phyloP scores from a whole-genome alignment of 1,140 invertebrate genomes.

The Latrodectus geometricus region DNA sequence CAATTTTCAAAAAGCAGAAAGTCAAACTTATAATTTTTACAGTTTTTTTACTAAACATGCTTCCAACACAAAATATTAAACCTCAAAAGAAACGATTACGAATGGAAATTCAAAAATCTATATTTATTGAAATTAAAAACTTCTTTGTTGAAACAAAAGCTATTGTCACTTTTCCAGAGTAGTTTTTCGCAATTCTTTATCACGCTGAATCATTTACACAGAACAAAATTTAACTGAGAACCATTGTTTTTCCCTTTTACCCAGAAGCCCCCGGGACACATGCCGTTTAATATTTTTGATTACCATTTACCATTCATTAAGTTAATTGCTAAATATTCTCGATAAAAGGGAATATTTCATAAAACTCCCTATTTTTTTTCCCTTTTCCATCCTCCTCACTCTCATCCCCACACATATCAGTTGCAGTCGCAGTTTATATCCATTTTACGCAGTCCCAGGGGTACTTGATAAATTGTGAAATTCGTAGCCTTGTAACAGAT shows the following conservation, averaged over 20 bases:
- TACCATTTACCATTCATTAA: constrained; percentile 59
- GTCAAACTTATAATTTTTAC: no score
- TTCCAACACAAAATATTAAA: no score
- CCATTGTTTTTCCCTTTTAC: constrained; percentile 20
- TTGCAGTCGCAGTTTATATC: not conserved
- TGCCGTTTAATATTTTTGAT: constrained; percentile 50
- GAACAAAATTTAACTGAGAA: constrained; percentile 49
- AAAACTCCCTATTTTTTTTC: constrained; percentile 37
- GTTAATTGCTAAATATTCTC: constrained; percentile 61
- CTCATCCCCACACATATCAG: not conserved
- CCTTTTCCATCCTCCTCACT: not conserved
- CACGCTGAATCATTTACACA: constrained; percentile 22
- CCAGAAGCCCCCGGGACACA: not conserved
- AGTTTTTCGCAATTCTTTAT: constrained; percentile 13
- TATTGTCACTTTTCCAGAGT: constrained; percentile 11
- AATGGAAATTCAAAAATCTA: not conserved
- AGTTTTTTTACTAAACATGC: no score
- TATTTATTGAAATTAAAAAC: constrained; percentile 9
- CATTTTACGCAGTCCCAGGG: constrained; percentile 35
- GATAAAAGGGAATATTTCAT: constrained; percentile 59
- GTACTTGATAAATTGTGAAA: constrained; percentile 60
- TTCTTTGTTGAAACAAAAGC: constrained; percentile 10
- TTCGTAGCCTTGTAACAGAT: constrained; percentile 47
- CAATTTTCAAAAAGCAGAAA: no score
- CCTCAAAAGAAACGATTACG: no score